Evolutionary conservation across 1,140 invertebrate species (phyloP).

Genomic region (Bombus terrestris): DNA sequence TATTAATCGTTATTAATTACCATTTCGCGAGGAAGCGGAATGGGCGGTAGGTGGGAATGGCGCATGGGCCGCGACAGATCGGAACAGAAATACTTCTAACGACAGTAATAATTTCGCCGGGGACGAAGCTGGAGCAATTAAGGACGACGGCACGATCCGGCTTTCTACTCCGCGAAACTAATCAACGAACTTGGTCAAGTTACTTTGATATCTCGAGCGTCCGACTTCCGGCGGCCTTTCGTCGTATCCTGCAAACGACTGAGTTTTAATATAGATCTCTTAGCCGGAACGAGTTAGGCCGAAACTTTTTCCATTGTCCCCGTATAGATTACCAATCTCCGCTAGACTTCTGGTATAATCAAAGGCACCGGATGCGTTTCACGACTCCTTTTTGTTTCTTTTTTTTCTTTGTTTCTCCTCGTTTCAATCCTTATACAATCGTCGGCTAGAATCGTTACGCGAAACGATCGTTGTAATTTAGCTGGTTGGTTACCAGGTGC

Average conservation of each 20-base stretch:
- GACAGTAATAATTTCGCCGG: constrained; percentile 50
- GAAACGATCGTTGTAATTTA: neutral
- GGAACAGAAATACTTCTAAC: constrained; percentile 52
- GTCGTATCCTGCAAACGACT: constrained; percentile 59
- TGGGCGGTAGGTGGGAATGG: neutral
- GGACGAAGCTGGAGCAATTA: constrained; percentile 54
- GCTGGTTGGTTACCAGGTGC: neutral
- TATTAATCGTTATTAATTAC: constrained; percentile 47
- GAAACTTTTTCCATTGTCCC: constrained; percentile 65
- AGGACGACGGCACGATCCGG: constrained; percentile 52
- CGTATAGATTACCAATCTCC: constrained; percentile 52
- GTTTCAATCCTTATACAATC: neutral
- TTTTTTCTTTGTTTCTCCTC: neutral
- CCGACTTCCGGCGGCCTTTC: constrained; percentile 60
- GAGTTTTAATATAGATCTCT: constrained; percentile 67
- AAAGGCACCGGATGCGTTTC: constrained; percentile 46
- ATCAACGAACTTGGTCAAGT: constrained; percentile 65
- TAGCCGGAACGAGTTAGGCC: constrained; percentile 43
- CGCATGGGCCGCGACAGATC: constrained; percentile 3
- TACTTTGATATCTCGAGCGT: constrained; percentile 58
- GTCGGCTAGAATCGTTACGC: neutral
- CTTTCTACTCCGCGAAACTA: constrained; percentile 62
- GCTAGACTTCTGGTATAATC: constrained; percentile 26
- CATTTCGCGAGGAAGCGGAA: neutral
- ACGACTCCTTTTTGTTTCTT: constrained; percentile 34